Base-by-base conservation (phyloP, 92 coral and sea anemone genomes). In the Umimayanthus chanpuru region DNA sequence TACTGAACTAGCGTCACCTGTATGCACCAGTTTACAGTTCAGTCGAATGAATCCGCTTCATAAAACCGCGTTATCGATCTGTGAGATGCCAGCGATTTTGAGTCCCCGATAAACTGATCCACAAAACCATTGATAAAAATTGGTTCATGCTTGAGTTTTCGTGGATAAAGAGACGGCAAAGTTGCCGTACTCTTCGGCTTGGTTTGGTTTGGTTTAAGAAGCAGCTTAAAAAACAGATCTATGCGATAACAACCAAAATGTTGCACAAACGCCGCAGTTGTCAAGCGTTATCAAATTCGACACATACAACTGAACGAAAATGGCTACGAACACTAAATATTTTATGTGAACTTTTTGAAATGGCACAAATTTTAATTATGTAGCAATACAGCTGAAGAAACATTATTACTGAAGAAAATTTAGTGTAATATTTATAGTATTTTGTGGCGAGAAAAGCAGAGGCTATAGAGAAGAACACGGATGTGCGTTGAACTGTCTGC, bases 311-410 rank as follows among this genome's bases (percentile, higher is more conserved):
- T 78, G 81, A 91, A 89, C 90, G 86, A 91, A 93, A 91, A 91
- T 91, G 92, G 94, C 98, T 93, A 81, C 94, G 85, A 81, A 89
- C 88, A 85, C 87, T 94, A 93, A 95, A 95, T 95, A 95, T 95
- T 95, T 95, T 92, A 95, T 95, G 96, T 72, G 90, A 90, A 92
- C 94, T 91, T 90, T 93, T 93, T 93, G 93, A 92, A 93, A 90
- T 92, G 88, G 93, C 94, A 93, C 92, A 95, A 91, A 93, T 93
- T 95, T 93, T 95, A 95, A 93, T 95, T 85, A 94, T 94, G 98
- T 93, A 94, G 94, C 86, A 90, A 87, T 88, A 87, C 94, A 86
- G 89, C 83, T 90, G 80, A 89, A 86, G 90, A 80, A 82, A 71
- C 77, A 81, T 76, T 64, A 84, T 85, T 81, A 92, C 50, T 88